phyloP scores from a whole-genome alignment of 2,113 vertebrate species.

The Scomber colias region DNA sequence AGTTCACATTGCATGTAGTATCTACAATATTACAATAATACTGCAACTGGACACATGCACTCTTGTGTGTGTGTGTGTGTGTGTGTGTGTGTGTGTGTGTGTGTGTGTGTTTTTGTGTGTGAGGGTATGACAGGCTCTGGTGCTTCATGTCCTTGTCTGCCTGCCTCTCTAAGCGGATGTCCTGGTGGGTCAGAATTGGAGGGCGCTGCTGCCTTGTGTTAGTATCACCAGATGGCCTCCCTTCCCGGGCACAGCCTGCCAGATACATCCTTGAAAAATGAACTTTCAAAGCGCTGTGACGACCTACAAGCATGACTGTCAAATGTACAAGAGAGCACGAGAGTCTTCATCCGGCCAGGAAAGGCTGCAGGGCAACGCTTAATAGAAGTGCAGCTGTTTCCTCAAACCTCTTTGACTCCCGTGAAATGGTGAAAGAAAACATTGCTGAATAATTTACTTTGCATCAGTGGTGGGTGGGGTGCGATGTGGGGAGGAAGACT shows the following conservation, averaged over 20 bases:
- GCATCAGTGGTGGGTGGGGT: conserved; percentile 19
- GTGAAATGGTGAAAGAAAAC: conserved; percentile 64
- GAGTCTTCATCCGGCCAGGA: conserved; percentile 59
- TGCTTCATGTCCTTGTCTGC: conserved; percentile 58
- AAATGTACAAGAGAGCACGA: conserved; percentile 33
- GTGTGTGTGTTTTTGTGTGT: not conserved
- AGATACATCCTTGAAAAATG: conserved; percentile 70
- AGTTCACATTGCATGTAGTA: conserved; percentile 7
- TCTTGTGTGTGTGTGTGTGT: not conserved
- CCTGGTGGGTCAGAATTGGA: conserved; percentile 66
- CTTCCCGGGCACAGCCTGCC: conserved; percentile 55
- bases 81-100: not conserved
- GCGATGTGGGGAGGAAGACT: not conserved
- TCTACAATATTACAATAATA: not conserved
- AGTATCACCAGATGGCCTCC: conserved; percentile 76
- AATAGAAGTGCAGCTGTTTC: conserved; percentile 81
- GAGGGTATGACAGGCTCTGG: conserved; percentile 12
- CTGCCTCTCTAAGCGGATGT: conserved; percentile 60
- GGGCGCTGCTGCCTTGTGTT: conserved; percentile 60
- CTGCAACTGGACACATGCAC: not conserved
- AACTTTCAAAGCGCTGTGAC: conserved; percentile 56
- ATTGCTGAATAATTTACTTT: conserved; percentile 70
- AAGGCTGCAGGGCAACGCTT: conserved; percentile 63
- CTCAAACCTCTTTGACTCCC: conserved; percentile 62
- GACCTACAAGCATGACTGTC: conserved; percentile 58